Conservation (phyloP, 2,888 invertebrate species). For the Cremastinae sp. region DNA sequence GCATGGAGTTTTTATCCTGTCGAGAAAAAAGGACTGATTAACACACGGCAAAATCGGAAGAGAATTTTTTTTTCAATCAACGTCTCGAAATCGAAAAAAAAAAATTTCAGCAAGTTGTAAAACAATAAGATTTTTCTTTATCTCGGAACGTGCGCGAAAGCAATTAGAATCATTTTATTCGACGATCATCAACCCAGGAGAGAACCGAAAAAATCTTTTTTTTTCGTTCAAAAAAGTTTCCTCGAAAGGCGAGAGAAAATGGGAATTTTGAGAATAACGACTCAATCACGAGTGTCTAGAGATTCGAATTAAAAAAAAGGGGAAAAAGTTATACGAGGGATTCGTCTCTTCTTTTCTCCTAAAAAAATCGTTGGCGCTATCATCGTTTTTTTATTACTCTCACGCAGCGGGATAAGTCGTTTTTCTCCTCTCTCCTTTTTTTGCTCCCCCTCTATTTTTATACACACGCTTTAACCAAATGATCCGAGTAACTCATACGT, state of each 20-base stretch:
- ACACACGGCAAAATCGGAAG: too few relatives aligned
- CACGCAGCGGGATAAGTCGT: too few relatives aligned
- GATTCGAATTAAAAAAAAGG: too few relatives aligned
- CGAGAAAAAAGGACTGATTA: not conserved
- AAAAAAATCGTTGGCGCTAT: constrained; percentile 39
- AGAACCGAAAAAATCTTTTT: too few relatives aligned
- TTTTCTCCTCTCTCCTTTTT: constrained; percentile 9
- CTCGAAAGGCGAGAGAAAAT: not conserved
- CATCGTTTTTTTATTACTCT: constrained; percentile 40
- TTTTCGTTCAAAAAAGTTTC: constrained; percentile 10
- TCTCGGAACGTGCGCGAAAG: not conserved
- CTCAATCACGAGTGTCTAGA: constrained; percentile 5
- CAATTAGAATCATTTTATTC: too few relatives aligned
- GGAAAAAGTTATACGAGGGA: not conserved
- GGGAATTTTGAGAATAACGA: not conserved
- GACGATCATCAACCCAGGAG: too few relatives aligned
- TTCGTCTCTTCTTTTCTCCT: constrained; percentile 28
- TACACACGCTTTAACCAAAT: constrained; percentile 51
- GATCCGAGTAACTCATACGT: constrained; percentile 53
- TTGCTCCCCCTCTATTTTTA: constrained; percentile 37
- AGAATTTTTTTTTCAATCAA: not conserved
- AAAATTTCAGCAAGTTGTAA: not conserved
- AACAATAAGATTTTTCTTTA: not conserved
- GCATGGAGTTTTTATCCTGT: not conserved
- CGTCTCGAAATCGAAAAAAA: not conserved